These are phyloP conservation scores for Phoenicopterus ruber DNA, from an alignment of 2,113 vertebrate genomes.

Conservation along the genomic window DNA sequence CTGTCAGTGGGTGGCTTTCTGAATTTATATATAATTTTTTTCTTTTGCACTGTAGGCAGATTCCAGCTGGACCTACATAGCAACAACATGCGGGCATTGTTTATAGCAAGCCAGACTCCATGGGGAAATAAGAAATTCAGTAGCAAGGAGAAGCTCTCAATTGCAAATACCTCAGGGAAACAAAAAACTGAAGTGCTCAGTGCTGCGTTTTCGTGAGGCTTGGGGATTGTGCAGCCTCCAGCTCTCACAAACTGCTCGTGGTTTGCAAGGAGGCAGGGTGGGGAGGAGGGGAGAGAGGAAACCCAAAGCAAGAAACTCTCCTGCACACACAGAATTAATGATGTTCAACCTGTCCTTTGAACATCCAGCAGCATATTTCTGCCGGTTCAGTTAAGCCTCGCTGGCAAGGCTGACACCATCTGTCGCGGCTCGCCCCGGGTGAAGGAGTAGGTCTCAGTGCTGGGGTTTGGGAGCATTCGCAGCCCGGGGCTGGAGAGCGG, in stretches of 20 bases:
- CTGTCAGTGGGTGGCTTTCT: conserved; percentile 67
- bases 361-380: not conserved
- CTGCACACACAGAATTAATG: not conserved
- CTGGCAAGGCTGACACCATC: not conserved
- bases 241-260: not conserved
- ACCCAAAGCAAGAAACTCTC: not conserved
- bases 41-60: conserved; percentile 52
- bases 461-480: not conserved
- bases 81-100: conserved; percentile 65
- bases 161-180: conserved; percentile 53
- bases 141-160: conserved; percentile 51
- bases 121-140: conserved; percentile 61
- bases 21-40: conserved; percentile 52
- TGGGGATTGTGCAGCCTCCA: not conserved
- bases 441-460: not conserved
- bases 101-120: conserved; percentile 64
- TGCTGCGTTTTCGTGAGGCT: not conserved
- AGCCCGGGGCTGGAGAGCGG: not conserved
- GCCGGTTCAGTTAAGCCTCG: not conserved
- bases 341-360: conserved; percentile 25
- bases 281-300: not conserved
- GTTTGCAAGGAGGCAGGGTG: not conserved
- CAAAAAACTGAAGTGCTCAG: conserved; percentile 26
- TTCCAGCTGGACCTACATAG: conserved; percentile 64
- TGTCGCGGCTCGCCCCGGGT: not conserved